These are phyloP conservation scores for Strigamia crassipes DNA, from an alignment of 2,888 invertebrate species.

Conservation along the genomic window DNA sequence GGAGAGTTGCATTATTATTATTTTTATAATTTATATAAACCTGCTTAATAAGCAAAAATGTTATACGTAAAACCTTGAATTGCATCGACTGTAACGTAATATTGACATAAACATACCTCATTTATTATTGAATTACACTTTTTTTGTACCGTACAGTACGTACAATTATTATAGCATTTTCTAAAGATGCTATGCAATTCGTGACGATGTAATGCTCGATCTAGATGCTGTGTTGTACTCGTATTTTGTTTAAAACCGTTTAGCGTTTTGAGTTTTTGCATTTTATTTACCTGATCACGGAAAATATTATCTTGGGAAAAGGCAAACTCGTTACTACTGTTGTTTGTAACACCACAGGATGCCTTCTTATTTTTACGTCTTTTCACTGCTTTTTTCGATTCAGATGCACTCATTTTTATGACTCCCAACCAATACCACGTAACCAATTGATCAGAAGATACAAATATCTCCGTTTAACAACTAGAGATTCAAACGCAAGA, in stretches of 20 bases:
- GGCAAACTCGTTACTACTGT: slow-evolving; percentile 42
- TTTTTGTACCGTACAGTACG: neutral
- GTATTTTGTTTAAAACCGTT: neutral
- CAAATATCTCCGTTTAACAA: neutral
- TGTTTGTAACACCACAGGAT: slow-evolving; percentile 35
- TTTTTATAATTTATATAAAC: too few relatives aligned
- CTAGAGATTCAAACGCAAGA: slow-evolving; percentile 10
- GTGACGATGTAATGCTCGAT: neutral
- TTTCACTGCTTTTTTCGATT: slow-evolving; percentile 43
- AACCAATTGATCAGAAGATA: neutral
- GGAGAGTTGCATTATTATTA: too few relatives aligned
- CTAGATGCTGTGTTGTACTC: neutral
- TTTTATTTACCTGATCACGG: slow-evolving; percentile 25
- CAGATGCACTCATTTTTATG: slow-evolving; percentile 33
- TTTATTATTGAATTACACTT: neutral
- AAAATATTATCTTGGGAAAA: slow-evolving; percentile 26
- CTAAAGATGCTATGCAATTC: neutral
- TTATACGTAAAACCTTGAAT: too few relatives aligned
- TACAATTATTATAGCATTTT: neutral
- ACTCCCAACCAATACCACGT: neutral
- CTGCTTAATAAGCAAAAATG: too few relatives aligned
- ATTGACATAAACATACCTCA: too few relatives aligned
- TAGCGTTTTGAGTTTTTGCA: neutral
- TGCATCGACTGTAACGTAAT: too few relatives aligned
- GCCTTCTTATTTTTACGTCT: slow-evolving; percentile 44